Conservation (phyloP, 2,797 vertebrate genomes). For the Channallabes apus region DNA sequence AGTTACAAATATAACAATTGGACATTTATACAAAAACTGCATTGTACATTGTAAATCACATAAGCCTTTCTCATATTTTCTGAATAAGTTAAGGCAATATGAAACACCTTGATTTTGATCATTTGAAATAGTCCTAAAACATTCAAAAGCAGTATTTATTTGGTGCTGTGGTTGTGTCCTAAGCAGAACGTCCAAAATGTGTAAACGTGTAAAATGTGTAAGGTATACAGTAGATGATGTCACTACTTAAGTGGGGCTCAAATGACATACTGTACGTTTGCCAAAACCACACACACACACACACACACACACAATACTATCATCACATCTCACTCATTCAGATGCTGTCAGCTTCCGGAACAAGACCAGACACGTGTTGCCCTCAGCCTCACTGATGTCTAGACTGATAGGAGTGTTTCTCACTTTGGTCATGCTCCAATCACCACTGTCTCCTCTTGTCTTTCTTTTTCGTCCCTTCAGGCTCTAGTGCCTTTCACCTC, state of each 20-base stretch:
- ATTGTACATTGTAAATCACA: neutral
- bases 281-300: conserved; percentile 53
- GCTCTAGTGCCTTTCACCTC: conserved; percentile 20
- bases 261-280: conserved; percentile 48
- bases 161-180: neutral
- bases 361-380: conserved; percentile 43
- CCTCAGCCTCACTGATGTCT: conserved; percentile 56
- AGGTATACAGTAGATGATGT: neutral
- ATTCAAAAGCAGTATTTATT: neutral
- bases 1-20: neutral
- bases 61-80: neutral
- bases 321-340: conserved; percentile 48
- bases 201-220: neutral
- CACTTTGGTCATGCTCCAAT: conserved; percentile 54
- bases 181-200: no score
- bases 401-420: conserved; percentile 55
- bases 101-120: neutral
- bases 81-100: neutral
- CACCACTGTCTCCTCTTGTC: conserved; percentile 28
- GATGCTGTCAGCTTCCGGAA: conserved; percentile 48
- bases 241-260: conserved; percentile 6
- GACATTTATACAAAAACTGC: neutral
- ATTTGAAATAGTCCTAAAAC: neutral
- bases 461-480: conserved; percentile 16
- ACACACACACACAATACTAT: no score